phyloP scores from a whole-genome alignment of 2,888 invertebrate species.

The Lordiphosa fenestrarum region DNA sequence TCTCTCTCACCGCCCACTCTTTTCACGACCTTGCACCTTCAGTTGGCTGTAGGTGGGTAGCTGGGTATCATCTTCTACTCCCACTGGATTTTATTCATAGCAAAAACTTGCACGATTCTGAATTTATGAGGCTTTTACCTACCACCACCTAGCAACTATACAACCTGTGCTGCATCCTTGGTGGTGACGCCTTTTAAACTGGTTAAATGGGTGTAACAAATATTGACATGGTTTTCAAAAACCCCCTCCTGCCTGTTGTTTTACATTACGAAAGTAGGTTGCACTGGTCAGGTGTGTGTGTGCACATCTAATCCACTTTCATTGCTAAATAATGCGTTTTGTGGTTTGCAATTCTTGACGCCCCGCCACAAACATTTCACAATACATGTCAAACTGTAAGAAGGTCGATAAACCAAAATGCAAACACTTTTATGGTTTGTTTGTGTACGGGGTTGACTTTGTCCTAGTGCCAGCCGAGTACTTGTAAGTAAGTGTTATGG shows the following conservation, averaged over 20 bases:
- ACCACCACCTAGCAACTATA: too few species aligned
- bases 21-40: not conserved
- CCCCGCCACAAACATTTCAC: constrained; percentile 14
- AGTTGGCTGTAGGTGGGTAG: too few species aligned
- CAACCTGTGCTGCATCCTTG: too few species aligned
- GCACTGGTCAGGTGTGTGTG: constrained; percentile 16
- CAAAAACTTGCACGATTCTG: too few species aligned
- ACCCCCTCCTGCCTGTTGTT: not conserved
- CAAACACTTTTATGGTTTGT: constrained; percentile 65
- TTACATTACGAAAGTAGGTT: constrained; percentile 45
- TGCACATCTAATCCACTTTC: constrained; percentile 57
- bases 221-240: constrained; percentile 57
- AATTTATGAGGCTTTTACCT: too few species aligned
- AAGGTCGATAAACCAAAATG: constrained; percentile 36
- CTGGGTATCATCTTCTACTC: too few species aligned
- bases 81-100: too few species aligned
- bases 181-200: constrained; percentile 47
- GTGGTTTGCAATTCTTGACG: constrained; percentile 38
- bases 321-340: constrained; percentile 52
- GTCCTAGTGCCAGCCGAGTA: too few species aligned
- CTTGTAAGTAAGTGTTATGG: too few species aligned
- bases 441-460: constrained; percentile 18
- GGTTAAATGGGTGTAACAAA: constrained; percentile 61
- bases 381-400: constrained; percentile 32
- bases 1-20: not conserved